phyloP scores from a whole-genome alignment of 35 echinoderm and acorn worm genomes.

The Nesometra sesokonis region DNA sequence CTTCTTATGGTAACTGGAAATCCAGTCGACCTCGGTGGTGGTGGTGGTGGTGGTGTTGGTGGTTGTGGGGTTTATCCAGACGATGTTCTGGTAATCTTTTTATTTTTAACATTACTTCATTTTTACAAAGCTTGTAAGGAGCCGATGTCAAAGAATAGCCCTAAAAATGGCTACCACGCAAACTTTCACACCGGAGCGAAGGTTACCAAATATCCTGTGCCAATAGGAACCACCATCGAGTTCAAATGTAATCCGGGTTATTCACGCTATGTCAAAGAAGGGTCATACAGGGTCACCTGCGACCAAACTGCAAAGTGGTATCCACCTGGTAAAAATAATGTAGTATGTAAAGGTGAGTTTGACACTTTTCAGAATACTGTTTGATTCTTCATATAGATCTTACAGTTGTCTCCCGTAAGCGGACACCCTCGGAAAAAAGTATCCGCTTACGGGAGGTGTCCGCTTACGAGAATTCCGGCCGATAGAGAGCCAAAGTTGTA shows the following conservation, averaged over 20 bases:
- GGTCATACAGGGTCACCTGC: background rate
- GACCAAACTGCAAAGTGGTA: background rate
- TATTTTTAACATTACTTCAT: background rate
- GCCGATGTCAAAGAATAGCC: background rate
- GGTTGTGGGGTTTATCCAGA: too few relatives aligned
- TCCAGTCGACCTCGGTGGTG: too few relatives aligned
- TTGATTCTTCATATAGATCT: too few relatives aligned
- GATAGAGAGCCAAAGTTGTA: too few relatives aligned
- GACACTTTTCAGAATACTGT: too few relatives aligned
- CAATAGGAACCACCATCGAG: background rate
- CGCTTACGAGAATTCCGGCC: too few relatives aligned
- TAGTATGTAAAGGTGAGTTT: background rate
- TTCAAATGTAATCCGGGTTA: background rate
- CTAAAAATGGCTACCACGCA: background rate
- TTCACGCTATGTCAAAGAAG: background rate
- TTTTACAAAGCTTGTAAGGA: background rate
- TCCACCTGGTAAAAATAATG: background rate
- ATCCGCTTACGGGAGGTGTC: too few relatives aligned
- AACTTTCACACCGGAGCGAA: background rate
- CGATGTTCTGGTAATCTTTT: too few relatives aligned
- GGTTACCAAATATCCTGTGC: background rate
- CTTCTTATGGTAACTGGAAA: too few relatives aligned
- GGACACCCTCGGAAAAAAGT: too few relatives aligned
- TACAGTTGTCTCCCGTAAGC: too few relatives aligned
- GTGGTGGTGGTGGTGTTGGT: too few relatives aligned